A percentile compares a stretch with the other conserved stretches of the same genome.
These are phyloP conservation scores for Cyphomyrus discorhynchus DNA, from an alignment of 2,113 vertebrate genomes.

Conservation along the genomic window DNA sequence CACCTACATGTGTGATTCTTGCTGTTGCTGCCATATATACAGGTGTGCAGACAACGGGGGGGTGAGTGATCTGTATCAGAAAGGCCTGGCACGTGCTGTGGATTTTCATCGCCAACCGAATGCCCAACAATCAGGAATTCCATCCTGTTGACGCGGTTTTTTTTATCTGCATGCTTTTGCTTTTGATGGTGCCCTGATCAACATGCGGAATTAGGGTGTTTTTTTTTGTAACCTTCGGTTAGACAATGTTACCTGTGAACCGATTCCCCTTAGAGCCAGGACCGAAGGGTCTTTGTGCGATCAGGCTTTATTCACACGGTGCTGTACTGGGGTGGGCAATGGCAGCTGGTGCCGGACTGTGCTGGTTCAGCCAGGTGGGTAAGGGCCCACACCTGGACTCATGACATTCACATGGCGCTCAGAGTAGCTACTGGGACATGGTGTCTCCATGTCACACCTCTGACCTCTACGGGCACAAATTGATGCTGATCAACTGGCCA, in stretches of 20 bases:
- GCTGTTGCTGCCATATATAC: not conserved
- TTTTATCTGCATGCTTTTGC: not conserved
- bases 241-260: not conserved
- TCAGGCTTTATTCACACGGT: not conserved
- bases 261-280: not conserved
- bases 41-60: not conserved
- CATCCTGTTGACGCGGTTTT: not conserved
- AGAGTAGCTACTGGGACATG: conserved; percentile 7
- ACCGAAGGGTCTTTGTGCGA: not conserved
- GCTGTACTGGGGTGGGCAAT: not conserved
- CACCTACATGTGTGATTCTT: not conserved
- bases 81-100: not conserved
- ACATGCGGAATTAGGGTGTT: not conserved
- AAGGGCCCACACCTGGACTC: not conserved
- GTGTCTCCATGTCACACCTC: conserved; percentile 38
- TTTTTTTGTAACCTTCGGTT: not conserved
- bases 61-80: not conserved
- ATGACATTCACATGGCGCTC: not conserved
- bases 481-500: conserved; percentile 49
- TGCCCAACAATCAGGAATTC: not conserved
- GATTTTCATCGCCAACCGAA: not conserved
- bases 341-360: not conserved
- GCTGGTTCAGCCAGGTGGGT: not conserved
- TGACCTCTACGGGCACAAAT: conserved; percentile 42
- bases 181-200: not conserved